Conservation (phyloP, 2,113 vertebrate species). For the Mormyrus iriodes region DNA sequence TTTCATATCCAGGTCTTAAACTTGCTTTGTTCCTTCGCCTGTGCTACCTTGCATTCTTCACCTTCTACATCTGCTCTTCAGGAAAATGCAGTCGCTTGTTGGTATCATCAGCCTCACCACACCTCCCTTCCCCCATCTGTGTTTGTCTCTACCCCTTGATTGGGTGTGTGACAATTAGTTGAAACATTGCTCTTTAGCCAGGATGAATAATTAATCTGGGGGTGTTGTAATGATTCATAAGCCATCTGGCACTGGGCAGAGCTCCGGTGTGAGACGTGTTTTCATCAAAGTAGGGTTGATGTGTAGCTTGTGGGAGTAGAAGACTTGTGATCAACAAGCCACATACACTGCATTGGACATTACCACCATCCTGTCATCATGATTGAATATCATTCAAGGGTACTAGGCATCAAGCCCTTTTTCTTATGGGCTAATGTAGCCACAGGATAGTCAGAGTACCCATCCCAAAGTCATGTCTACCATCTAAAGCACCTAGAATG, state of each 20-base stretch:
- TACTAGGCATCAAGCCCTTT: not conserved
- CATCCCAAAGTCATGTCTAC: not conserved
- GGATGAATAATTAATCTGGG: slow-evolving; percentile 54
- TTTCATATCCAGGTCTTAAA: not conserved
- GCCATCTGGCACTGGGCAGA: slow-evolving; percentile 51
- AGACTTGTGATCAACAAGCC: slow-evolving; percentile 3
- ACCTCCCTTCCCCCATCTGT: slow-evolving; percentile 4
- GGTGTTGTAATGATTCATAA: slow-evolving; percentile 55
- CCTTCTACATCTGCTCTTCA: not conserved
- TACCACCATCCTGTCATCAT: not conserved
- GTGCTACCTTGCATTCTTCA: not conserved
- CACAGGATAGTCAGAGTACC: not conserved
- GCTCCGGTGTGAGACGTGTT: slow-evolving; percentile 37
- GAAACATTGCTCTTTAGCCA: slow-evolving; percentile 49
- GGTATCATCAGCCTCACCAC: not conserved
- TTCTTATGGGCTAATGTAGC: not conserved
- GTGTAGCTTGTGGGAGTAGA: slow-evolving; percentile 6
- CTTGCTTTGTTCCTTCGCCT: not conserved
- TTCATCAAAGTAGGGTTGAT: slow-evolving; percentile 6
- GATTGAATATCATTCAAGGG: not conserved
- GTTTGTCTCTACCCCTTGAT: slow-evolving; percentile 25
- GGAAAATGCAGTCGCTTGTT: not conserved
- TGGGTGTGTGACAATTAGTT: slow-evolving; percentile 42
- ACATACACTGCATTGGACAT: not conserved
- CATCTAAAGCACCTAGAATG: not conserved